phyloP scores from a whole-genome alignment of 2,888 invertebrate genomes.

The Suillia variegata region DNA sequence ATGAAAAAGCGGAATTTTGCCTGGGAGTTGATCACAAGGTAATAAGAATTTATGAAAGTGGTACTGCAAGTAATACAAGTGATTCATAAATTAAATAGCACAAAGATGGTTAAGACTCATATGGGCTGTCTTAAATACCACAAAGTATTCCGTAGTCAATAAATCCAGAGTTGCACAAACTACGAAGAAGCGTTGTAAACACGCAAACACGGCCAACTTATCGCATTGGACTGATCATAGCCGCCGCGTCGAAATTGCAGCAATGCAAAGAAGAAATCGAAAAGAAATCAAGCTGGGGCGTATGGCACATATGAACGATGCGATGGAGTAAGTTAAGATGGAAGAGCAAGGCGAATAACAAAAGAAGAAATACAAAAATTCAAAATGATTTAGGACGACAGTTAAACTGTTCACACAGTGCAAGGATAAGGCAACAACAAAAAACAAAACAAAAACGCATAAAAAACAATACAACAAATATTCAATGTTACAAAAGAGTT shows the following conservation, averaged over 20 bases:
- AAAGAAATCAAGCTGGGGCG: no score
- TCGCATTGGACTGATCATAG: not conserved
- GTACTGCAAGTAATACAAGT: no score
- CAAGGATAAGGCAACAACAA: not conserved
- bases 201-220: not conserved
- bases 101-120: no score
- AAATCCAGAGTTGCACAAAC: not conserved
- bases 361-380: no score
- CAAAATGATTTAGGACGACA: constrained; percentile 50
- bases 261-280: constrained; percentile 29
- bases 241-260: not conserved
- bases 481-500: constrained; percentile 15
- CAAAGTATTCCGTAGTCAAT: constrained; percentile 15
- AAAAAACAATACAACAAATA: constrained; percentile 1
- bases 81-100: no score
- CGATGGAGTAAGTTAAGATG: no score
- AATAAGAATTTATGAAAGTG: no score
- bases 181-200: not conserved
- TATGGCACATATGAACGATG: no score
- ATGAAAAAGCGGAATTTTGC: no score
- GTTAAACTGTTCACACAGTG: constrained; percentile 45
- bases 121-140: constrained; percentile 7
- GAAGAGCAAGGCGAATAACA: no score
- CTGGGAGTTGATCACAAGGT: no score
- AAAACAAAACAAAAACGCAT: not conserved